Conservation (phyloP, 2,113 vertebrate species). For the Peromyscus californicus region DNA sequence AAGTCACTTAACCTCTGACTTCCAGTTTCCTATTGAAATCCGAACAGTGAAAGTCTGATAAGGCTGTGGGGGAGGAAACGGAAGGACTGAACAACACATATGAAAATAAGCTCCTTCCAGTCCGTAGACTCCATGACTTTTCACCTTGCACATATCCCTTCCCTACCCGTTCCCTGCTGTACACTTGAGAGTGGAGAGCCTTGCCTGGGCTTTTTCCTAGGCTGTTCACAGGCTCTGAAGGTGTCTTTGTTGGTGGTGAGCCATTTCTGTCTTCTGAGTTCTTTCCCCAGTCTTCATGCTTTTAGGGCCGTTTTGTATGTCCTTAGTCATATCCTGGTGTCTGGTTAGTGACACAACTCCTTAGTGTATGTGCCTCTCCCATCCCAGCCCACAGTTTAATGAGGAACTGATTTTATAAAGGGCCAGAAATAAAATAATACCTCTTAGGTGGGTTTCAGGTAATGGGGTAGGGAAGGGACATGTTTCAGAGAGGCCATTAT, state of each 20-base stretch:
- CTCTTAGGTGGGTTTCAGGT: neutral
- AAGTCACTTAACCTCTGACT: neutral
- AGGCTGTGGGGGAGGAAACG: neutral
- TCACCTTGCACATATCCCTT: neutral
- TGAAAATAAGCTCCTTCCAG: neutral
- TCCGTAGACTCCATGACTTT: neutral
- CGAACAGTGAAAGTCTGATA: neutral
- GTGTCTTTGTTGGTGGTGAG: neutral
- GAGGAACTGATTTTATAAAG: neutral
- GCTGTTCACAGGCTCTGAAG: neutral
- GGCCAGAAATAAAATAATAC: neutral
- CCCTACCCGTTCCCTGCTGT: neutral
- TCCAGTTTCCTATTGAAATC: conserved; percentile 41
- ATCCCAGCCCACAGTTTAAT: neutral
- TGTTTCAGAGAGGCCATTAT: neutral
- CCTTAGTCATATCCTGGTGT: neutral
- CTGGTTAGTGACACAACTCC: conserved; percentile 40
- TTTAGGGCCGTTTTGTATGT: neutral
- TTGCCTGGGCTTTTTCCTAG: neutral
- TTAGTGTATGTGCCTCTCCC: neutral
- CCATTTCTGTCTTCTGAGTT: neutral
- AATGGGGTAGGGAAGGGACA: neutral
- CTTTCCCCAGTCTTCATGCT: neutral
- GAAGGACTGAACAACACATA: neutral
- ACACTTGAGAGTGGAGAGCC: neutral